Conservation (phyloP, 2,888 invertebrate species). For the Tetranychus piercei region DNA sequence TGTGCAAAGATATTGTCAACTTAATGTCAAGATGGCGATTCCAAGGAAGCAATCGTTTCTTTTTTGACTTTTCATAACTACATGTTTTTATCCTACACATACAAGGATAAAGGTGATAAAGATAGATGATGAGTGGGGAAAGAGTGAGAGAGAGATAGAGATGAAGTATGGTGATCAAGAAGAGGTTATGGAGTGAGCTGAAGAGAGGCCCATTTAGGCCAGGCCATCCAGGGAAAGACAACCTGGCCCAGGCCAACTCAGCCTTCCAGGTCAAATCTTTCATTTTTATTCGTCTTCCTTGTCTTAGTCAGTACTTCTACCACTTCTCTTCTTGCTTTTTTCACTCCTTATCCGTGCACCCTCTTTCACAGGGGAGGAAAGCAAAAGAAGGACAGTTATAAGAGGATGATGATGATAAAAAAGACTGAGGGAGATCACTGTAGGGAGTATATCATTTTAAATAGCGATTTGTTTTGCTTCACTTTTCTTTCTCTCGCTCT, state of each 20-base stretch:
- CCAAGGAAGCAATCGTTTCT: background rate
- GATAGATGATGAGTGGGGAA: background rate
- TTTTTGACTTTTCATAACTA: background rate
- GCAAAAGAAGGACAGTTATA: background rate
- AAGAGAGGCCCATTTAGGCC: background rate
- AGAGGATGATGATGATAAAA: no score
- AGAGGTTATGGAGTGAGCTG: background rate
- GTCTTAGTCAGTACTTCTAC: background rate
- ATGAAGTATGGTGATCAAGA: background rate
- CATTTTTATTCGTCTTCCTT: background rate
- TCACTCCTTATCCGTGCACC: background rate
- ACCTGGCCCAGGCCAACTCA: background rate
- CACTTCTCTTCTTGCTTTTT: background rate
- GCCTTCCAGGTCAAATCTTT: background rate
- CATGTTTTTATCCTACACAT: background rate
- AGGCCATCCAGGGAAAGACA: background rate
- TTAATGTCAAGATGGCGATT: background rate
- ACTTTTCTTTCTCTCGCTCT: background rate
- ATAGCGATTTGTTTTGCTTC: background rate
- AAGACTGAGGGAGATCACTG: background rate
- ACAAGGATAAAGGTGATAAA: background rate
- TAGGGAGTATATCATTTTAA: background rate
- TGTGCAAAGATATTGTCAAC: background rate
- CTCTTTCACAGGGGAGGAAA: background rate
- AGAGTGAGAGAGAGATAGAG: background rate